Percentiles rank a stretch among this genome's conserved stretches.
These are phyloP conservation scores for Myrmophylax atrothorax DNA, from an alignment of 2,113 vertebrate genomes.

Conservation along the genomic window DNA sequence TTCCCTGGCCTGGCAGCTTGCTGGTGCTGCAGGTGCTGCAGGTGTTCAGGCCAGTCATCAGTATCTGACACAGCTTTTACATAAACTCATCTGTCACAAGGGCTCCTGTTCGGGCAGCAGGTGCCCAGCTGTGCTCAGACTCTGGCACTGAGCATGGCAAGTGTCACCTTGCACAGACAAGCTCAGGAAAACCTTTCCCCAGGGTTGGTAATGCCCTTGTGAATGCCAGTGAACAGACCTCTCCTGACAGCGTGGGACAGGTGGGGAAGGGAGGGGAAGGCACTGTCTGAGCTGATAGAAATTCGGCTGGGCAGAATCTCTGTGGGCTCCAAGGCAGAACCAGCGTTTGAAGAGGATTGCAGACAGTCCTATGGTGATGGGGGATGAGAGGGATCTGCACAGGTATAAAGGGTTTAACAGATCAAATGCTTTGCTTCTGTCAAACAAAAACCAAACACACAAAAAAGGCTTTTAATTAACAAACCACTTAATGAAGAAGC, in stretches of 20 bases:
- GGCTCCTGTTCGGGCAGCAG: neutral
- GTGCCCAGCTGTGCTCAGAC: neutral
- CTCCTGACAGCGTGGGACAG: neutral
- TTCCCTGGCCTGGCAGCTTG: neutral
- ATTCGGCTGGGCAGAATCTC: neutral
- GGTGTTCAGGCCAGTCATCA: slow-evolving; percentile 19
- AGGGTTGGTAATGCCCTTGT: neutral
- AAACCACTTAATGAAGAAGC: slow-evolving; percentile 10
- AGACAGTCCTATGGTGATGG: neutral
- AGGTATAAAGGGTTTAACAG: slow-evolving; percentile 14
- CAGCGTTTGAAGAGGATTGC: neutral
- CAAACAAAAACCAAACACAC: neutral
- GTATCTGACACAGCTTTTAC: neutral
- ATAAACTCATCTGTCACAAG: slow-evolving; percentile 33
- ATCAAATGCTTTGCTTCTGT: slow-evolving; percentile 21
- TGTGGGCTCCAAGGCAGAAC: neutral
- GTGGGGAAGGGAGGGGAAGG: neutral
- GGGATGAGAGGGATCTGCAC: neutral
- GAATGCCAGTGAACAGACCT: neutral
- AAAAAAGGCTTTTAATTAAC: slow-evolving; percentile 29
- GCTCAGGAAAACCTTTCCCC: neutral
- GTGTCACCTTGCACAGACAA: neutral
- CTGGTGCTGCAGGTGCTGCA: neutral
- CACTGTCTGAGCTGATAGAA: neutral
- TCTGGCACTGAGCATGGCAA: neutral